Evolutionary conservation across 2,888 invertebrate species (phyloP).

Genomic region (Eurois occulta): DNA sequence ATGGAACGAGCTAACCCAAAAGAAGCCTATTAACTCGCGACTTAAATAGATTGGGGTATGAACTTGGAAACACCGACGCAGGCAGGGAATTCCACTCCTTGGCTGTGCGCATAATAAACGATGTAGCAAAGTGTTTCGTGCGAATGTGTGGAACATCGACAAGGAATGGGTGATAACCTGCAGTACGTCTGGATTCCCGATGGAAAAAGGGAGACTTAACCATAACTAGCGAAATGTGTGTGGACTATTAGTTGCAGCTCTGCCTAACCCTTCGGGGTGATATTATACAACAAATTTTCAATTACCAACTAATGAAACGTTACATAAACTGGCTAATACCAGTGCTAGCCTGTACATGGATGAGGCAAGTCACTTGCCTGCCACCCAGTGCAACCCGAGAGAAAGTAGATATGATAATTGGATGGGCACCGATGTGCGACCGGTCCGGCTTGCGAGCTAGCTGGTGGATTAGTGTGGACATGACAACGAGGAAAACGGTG

Average conservation of each 20-base stretch:
- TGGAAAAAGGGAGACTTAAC: no score
- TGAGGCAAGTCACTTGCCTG: slow-evolving; percentile 69
- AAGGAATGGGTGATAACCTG: no score
- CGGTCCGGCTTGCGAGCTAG: slow-evolving; percentile 74
- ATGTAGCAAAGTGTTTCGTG: no score
- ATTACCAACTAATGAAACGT: slow-evolving; percentile 51
- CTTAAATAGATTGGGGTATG: no score
- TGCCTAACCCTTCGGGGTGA: neutral
- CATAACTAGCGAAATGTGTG: neutral
- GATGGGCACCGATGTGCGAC: slow-evolving; percentile 85
- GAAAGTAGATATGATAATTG: slow-evolving; percentile 91
- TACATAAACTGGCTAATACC: slow-evolving; percentile 60
- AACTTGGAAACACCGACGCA: no score
- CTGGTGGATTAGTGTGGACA: slow-evolving; percentile 72
- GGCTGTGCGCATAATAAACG: no score
- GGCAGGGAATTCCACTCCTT: no score
- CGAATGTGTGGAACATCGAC: no score
- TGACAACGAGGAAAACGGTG: neutral
- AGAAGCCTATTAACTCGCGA: no score
- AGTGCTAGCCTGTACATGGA: slow-evolving; percentile 55
- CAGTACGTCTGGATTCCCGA: no score
- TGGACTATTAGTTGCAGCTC: neutral
- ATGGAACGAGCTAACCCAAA: no score
- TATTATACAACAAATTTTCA: slow-evolving; percentile 47
- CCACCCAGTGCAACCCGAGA: slow-evolving; percentile 73